Evolutionary conservation across 2,797 vertebrate genomes (phyloP), one percentile per base, ranked within the genome.

Genomic region (Schizothorax lantsangensis): DNA sequence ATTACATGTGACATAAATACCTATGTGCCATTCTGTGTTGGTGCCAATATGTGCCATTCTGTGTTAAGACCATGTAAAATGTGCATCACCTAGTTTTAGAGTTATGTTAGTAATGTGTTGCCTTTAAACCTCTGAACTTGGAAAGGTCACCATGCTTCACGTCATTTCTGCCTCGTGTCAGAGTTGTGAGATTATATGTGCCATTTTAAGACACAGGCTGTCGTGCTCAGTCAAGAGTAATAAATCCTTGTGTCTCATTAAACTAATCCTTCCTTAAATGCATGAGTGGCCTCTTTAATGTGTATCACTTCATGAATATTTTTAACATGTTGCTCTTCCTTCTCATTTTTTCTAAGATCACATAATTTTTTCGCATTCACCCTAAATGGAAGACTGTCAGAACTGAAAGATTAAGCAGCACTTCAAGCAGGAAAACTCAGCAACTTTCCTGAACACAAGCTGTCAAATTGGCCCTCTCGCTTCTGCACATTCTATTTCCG

Each of bases 221-320:
- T 78, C 86, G 66, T 87, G 88, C 74, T 64, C 86, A 84, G 72
- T 82, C 79, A 78, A 82, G 79, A 78, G 81, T 74, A 87, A 89
- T 82, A 85, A 84, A 88, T 85, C 69, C 83, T 52, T 82, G 59
- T 83, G 68, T 80, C 80, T 73, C 81, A 38, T 79, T 86, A 81
- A 81, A 81, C 57, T 84, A 71, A 81, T 77, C 66, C 74, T 33
- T 72, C 52, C 71, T 40, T n/a, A 59, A 71, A 83, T 72, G 66
- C 69, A 71, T 38, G 47, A 54, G 80, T 82, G 64, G 33, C 45
- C 33, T n/a, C 47, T 81, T 82, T 82, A 82, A 82, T 82, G 12
- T 82, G 21, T 82, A 38, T 82, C 21, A 52, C 36, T 69, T 82
- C 33, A 54, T 52, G 30, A 30, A 49, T 81, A 38, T 54, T 71